Evolutionary conservation across 2,113 vertebrate species (phyloP).

Genomic region (Hydrolagus affinis): DNA sequence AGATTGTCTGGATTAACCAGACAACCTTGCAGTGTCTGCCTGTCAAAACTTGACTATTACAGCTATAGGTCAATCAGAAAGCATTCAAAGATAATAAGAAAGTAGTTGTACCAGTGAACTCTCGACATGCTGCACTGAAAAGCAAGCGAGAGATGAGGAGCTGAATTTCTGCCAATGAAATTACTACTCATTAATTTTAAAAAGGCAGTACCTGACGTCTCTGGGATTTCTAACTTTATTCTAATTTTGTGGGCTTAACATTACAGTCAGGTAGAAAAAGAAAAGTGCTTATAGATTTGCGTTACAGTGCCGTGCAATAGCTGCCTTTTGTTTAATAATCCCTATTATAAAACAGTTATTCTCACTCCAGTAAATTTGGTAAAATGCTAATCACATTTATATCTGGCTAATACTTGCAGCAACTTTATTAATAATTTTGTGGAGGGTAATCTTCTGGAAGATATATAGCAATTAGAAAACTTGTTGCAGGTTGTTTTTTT

Average conservation of each 20-base stretch:
- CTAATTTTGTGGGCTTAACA: constrained; percentile 26
- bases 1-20: constrained; percentile 40
- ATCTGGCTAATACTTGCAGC: neutral
- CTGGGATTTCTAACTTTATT: constrained; percentile 26
- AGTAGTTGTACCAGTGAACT: constrained; percentile 49
- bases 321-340: constrained; percentile 8
- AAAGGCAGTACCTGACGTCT: constrained; percentile 15
- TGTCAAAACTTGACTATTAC: constrained; percentile 46
- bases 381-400: neutral
- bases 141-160: constrained; percentile 5
- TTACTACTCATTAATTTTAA: constrained; percentile 28
- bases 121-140: constrained; percentile 43
- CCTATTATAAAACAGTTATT: neutral
- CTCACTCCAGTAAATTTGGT: constrained; percentile 2
- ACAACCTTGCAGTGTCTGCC: constrained; percentile 37
- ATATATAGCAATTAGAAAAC: neutral
- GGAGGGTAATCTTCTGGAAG: neutral
- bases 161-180: constrained; percentile 29
- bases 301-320: neutral
- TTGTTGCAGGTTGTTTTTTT: neutral
- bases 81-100: constrained; percentile 46
- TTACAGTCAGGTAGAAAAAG: constrained; percentile 18
- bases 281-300: neutral
- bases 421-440: neutral
- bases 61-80: constrained; percentile 47